Evolutionary conservation across 2,797 vertebrate species (phyloP), one percentile per base, ranked within the genome.

Genomic region (Rhodeus uyekii): DNA sequence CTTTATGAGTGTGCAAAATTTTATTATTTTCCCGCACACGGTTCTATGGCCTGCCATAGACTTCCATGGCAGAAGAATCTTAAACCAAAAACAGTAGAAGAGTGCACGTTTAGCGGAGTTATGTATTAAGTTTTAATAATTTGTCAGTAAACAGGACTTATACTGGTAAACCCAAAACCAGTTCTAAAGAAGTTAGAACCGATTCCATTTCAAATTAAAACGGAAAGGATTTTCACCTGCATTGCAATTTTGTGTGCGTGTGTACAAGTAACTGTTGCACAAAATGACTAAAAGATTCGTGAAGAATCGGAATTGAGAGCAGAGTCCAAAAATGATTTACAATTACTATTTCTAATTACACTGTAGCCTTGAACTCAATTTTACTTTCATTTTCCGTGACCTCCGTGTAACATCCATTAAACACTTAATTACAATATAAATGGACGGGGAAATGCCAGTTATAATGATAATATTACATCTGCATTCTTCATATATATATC

Each of bases 341-440:
- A 5, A 27, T 44, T 29, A 14, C 8, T 24, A 42, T 24, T 42
- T 46, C 0, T 5, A 34, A 19, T 14, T 50, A n/a, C n/a, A n/a
- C 5, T 29, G 29, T 34, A 36, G 32, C 65, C 4, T 18, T 61
- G 1, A 46, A 61, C 6, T n/a, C 1, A 46, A 5, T 38, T 39
- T 67, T 19, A 78, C n/a, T 78, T 78, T 78, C 32, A 24, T 0
- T 65, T 78, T 78, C 13, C n/a, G n/a, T n/a, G n/a, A n/a, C n/a
- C 18, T 38, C 0, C 3, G 8, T 10, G 29, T 19, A 34, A 63
- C 4, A 1, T 4, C 1, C 29, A n/a, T 36, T 36, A 3, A 12
- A 34, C 10, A 50, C 5, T 5, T 38, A 13, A 46, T n/a, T 29
- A 29, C 60, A n/a, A 18, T 64, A 19, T 61, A 14, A 53, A n/a